Percentiles rank a stretch among this genome's conserved stretches.
Evolutionary conservation across 2,113 vertebrate species (phyloP).

Genomic region (Syrrhaptes paradoxus): DNA sequence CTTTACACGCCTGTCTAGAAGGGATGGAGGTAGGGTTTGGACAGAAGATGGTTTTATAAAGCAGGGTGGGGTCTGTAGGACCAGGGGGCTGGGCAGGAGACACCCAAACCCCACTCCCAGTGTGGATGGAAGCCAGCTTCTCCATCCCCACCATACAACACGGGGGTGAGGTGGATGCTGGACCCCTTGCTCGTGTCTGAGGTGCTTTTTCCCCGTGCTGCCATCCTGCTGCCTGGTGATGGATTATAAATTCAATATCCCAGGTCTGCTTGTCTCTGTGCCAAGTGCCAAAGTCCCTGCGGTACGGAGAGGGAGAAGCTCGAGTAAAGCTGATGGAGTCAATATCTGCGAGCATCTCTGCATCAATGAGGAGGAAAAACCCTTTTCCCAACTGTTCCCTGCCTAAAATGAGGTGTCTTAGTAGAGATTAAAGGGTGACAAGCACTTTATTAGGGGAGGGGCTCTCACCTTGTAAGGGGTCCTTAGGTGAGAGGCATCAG

Average conservation of each 20-base stretch:
- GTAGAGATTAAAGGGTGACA: neutral
- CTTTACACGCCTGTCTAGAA: accelerated
- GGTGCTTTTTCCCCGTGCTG: neutral
- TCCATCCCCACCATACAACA: accelerated
- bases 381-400: neutral
- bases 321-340: accelerated
- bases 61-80: accelerated
- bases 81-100: neutral
- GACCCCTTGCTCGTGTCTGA: neutral
- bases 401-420: neutral
- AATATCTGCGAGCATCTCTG: neutral
- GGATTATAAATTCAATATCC: neutral
- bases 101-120: neutral
- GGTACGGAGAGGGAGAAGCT: neutral
- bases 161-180: accelerated
- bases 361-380: accelerated
- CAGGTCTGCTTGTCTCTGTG: accelerated
- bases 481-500: neutral
- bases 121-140: accelerated
- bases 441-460: neutral
- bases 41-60: neutral
- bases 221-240: accelerated
- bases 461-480: neutral
- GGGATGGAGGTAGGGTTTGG: neutral
- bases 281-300: neutral